These are phyloP conservation scores for Melozone crissalis DNA, from an alignment of 2,113 vertebrate genomes.

Conservation along the genomic window DNA sequence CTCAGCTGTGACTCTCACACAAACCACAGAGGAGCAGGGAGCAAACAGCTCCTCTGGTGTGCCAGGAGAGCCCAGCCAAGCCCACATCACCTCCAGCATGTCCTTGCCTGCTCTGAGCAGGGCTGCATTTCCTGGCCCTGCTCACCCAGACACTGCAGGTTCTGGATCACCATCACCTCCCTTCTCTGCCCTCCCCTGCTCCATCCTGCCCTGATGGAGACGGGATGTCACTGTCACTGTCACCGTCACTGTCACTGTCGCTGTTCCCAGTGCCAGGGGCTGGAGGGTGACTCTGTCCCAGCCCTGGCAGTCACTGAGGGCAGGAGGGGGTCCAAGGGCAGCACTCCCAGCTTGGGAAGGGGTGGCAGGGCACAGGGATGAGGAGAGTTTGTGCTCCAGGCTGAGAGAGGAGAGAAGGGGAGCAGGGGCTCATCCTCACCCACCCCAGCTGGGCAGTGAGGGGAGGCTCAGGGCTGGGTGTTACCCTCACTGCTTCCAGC, in stretches of 20 bases:
- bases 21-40: not conserved
- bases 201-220: not conserved
- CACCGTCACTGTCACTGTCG: rapidly evolving
- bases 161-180: not conserved
- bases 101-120: not conserved
- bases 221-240: not conserved
- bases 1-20: not conserved
- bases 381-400: not conserved
- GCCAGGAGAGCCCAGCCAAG: not conserved
- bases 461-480: not conserved
- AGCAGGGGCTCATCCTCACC: not conserved
- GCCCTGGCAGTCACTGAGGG: rapidly evolving
- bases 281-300: not conserved
- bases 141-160: not conserved
- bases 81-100: not conserved
- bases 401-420: not conserved
- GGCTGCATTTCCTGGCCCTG: not conserved
- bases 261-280: not conserved
- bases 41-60: not conserved
- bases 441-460: not conserved
- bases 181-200: not conserved
- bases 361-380: not conserved
- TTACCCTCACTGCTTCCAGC: not conserved
- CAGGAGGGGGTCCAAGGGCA: not conserved
- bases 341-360: not conserved